A percentile compares a stretch with the other conserved stretches of the same genome.
Conservation (phyloP, 2,113 vertebrate genomes). For the Petroica traversi region DNA sequence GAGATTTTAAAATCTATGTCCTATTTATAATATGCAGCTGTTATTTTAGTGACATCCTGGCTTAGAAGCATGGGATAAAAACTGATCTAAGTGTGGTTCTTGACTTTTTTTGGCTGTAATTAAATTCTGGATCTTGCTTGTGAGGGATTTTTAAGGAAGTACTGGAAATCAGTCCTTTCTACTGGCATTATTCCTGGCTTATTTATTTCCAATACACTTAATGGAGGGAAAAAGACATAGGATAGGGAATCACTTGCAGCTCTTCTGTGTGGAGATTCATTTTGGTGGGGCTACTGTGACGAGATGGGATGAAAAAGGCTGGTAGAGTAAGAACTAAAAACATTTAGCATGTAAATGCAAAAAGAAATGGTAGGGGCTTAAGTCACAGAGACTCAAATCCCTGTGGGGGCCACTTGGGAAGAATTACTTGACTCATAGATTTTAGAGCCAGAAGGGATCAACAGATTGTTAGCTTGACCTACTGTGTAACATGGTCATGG, state of each 20-base stretch:
- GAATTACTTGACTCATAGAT: neutral
- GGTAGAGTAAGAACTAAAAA: neutral
- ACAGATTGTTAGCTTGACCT: conserved; percentile 29
- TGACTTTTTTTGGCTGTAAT: neutral
- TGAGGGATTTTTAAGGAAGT: conserved; percentile 12
- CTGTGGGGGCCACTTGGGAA: neutral
- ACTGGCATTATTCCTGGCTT: neutral
- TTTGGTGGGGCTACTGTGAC: neutral
- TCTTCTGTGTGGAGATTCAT: neutral
- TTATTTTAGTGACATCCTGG: conserved; percentile 15
- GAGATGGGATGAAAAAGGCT: neutral
- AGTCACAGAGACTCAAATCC: neutral
- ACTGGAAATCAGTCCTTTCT: neutral
- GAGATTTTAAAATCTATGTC: neutral
- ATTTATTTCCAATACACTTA: neutral
- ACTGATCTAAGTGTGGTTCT: neutral
- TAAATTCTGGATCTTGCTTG: neutral
- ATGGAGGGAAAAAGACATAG: neutral
- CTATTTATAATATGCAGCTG: neutral
- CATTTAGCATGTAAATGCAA: neutral
- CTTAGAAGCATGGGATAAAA: neutral
- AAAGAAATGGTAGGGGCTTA: neutral
- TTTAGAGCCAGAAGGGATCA: conserved; percentile 19
- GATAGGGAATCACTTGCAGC: neutral
- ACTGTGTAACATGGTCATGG: neutral